phyloP scores from a whole-genome alignment of 2,113 vertebrate genomes.

The Podarcis muralis region DNA sequence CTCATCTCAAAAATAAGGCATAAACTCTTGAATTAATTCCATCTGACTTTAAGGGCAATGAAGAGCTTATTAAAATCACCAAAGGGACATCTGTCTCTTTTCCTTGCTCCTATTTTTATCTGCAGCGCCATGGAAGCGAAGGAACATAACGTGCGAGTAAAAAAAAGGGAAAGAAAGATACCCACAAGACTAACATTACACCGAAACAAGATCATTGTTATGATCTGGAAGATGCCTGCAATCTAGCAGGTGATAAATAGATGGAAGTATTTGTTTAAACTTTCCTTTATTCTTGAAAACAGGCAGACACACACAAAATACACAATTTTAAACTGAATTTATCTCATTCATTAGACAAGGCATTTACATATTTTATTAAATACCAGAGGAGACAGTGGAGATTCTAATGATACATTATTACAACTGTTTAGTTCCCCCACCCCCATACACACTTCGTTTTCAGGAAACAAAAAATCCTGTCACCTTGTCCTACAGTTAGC shows the following conservation, averaged over 20 bases:
- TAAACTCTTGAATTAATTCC: slow-evolving; percentile 11
- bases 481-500: slow-evolving; percentile 17
- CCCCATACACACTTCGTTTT: background rate
- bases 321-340: slow-evolving; percentile 66
- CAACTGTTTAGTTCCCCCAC: slow-evolving; percentile 35
- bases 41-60: slow-evolving; percentile 22
- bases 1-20: slow-evolving; percentile 39
- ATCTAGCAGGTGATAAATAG: slow-evolving; percentile 59
- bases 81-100: slow-evolving; percentile 42
- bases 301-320: slow-evolving; percentile 43
- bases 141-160: background rate
- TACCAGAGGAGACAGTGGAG: slow-evolving; percentile 63
- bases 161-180: background rate
- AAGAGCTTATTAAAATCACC: slow-evolving; percentile 38
- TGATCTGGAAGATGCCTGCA: slow-evolving; percentile 53
- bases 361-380: slow-evolving; percentile 65
- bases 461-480: background rate
- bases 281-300: slow-evolving; percentile 46
- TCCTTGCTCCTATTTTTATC: slow-evolving; percentile 40
- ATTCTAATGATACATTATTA: slow-evolving; percentile 56
- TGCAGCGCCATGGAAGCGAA: slow-evolving; percentile 43
- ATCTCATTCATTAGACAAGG: slow-evolving; percentile 67
- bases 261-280: slow-evolving; percentile 42
- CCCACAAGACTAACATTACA: background rate
- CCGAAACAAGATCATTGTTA: slow-evolving; percentile 44